phyloP scores from a whole-genome alignment of 1,140 invertebrate genomes.

The Laodelphax striatellus region DNA sequence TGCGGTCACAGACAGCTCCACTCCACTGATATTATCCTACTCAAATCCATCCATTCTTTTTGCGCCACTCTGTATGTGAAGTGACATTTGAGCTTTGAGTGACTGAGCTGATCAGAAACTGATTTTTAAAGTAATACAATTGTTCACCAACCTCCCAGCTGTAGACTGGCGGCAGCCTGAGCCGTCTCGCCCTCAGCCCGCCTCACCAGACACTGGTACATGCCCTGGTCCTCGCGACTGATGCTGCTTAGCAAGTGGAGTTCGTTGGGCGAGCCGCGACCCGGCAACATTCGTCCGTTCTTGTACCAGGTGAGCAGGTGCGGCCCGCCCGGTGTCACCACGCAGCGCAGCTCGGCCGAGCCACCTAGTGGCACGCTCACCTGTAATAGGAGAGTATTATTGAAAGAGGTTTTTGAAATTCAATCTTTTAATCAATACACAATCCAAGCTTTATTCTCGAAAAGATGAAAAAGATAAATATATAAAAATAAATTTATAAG shows the following conservation, averaged over 20 bases:
- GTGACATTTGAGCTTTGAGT: no score
- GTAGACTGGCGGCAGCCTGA: slow-evolving; percentile 63
- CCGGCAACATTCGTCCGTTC: slow-evolving; percentile 56
- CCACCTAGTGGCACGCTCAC: slow-evolving; percentile 61
- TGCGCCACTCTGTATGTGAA: no score
- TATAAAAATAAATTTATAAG: no score
- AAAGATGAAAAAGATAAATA: no score
- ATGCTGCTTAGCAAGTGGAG: slow-evolving; percentile 52
- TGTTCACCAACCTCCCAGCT: slow-evolving; percentile 52
- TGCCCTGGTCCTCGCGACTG: slow-evolving; percentile 65
- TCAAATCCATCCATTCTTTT: no score
- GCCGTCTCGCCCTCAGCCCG: slow-evolving; percentile 61
- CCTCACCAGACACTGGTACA: slow-evolving; percentile 75
- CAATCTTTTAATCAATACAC: no score
- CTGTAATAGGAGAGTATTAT: slow-evolving; percentile 22
- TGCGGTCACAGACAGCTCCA: no score
- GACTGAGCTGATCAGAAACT: no score
- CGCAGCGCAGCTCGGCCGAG: slow-evolving; percentile 61
- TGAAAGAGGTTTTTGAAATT: no score
- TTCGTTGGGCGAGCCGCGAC: slow-evolving; percentile 47
- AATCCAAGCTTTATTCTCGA: no score
- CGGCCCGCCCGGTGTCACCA: slow-evolving; percentile 30
- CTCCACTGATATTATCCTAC: no score
- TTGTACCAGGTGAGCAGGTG: slow-evolving; percentile 50
- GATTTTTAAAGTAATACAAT: no score